These are phyloP conservation scores for Myiotriccus ornatus DNA, from an alignment of 2,797 vertebrate genomes.

Conservation along the genomic window DNA sequence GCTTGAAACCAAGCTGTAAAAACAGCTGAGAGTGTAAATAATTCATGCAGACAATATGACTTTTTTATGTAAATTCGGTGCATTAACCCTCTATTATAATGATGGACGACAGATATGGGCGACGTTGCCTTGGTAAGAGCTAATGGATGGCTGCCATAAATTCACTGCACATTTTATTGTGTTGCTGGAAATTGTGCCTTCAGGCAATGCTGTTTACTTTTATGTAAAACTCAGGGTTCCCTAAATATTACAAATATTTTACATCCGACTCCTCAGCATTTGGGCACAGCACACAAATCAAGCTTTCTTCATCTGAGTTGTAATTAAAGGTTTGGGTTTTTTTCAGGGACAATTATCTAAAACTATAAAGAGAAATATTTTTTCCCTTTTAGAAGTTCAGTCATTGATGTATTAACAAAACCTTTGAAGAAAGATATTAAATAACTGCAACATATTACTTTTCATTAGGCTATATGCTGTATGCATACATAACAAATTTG, in stretches of 20 bases:
- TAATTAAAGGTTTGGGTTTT: constrained; percentile 83
- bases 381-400: constrained; percentile 74
- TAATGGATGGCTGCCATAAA: constrained; percentile 99
- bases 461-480: constrained; percentile 41
- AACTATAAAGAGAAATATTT: constrained; percentile 81
- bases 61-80: constrained; percentile 99
- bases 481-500: constrained; percentile 31
- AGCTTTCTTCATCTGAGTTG: constrained; percentile 78
- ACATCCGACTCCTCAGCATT: constrained; percentile 84
- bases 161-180: constrained; percentile 99
- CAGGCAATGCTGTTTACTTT: constrained; percentile 99
- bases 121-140: constrained; percentile 99
- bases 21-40: constrained; percentile 99
- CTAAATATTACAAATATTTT: constrained; percentile 94
- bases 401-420: constrained; percentile 75
- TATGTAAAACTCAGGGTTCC: constrained; percentile 98
- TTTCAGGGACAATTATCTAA: constrained; percentile 82
- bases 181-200: constrained; percentile 99
- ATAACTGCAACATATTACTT: constrained; percentile 51
- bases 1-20: constrained; percentile 93
- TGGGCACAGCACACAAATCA: constrained; percentile 80
- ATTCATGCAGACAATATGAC: constrained; percentile 99
- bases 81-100: constrained; percentile 99
- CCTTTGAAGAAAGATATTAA: constrained; percentile 71
- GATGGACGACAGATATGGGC: constrained; percentile 99